Evolutionary conservation across 2,888 invertebrate genomes (phyloP), one percentile per base, ranked within the genome.

Genomic region (Pollenia amentaria): DNA sequence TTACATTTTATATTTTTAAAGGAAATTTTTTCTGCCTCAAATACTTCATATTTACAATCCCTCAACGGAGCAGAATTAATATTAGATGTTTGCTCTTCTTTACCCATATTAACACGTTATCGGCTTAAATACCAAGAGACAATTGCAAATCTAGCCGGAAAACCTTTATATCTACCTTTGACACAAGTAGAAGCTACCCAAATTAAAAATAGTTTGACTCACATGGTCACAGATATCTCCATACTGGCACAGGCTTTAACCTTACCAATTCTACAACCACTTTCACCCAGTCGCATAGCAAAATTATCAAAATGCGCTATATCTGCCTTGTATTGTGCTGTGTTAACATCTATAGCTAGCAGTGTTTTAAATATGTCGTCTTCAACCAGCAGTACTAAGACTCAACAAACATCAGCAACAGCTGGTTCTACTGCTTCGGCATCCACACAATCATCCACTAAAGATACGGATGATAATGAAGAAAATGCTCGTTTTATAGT

Each of bases 241-340:
- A 97, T 97, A 82, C 70, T 93, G 46, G 96, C 96, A 91, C 95
- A 96, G 88, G 97, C 97, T 9, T 94, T 98, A 89, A 96, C 97
- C 18, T 94, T 99, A 89, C 98, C 98, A 0, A 87, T 98, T 84
- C 93, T 98, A 77, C 98, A 98, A 92, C 98, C 98, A 0, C 94
- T 98, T 89, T 97, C 97, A 11, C 95, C 97, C 4, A 95, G 95
- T n/a, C 96, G 98, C 90, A 95, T 98, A 67, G 95, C 96, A 83
- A 97, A 97, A 91, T 94, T 98, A 57, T 97, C 97, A 65, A 95
- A 96, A 85, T 94, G 98, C 86, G 97, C 97, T 76, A 96, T 97
- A 94, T 96, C 97, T 8, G 97, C 97, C 89, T 93, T 98, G 6
- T 96, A 98, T 89, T 96, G 96, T 90, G 97, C 97, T 2, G 95